Evolutionary conservation across 2,113 vertebrate genomes (phyloP).

Genomic region (Catharus fuscescens): DNA sequence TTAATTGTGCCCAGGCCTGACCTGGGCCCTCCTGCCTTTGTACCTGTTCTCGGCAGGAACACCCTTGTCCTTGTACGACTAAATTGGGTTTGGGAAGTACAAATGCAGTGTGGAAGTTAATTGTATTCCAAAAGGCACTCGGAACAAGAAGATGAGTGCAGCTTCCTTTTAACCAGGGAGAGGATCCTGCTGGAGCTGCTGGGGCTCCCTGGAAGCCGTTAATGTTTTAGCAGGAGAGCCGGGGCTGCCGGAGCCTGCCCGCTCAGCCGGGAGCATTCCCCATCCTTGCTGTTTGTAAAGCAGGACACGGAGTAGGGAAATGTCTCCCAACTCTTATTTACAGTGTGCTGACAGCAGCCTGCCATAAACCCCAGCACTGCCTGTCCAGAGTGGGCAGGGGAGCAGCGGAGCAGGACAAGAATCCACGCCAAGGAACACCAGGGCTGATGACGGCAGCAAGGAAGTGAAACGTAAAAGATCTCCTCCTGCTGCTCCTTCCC

Average conservation of each 20-base stretch:
- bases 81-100: neutral
- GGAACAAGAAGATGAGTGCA: neutral
- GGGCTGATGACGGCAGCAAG: accelerated
- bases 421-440: accelerated
- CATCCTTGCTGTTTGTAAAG: neutral
- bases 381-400: accelerated
- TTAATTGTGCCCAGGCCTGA: conserved; percentile 10
- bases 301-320: neutral
- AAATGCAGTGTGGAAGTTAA: neutral
- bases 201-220: neutral
- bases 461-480: accelerated
- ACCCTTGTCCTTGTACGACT: neutral
- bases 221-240: neutral
- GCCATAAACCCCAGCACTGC: neutral
- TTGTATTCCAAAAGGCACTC: conserved; percentile 34
- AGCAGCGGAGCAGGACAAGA: neutral
- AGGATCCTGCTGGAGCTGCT: neutral
- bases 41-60: neutral
- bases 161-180: neutral
- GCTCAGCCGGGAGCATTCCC: neutral
- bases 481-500: neutral
- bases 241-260: neutral
- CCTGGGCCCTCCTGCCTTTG: neutral
- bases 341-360: neutral
- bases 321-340: neutral